Base-by-base conservation (phyloP, 1,140 invertebrate species). In the Drosophila tsacasi region DNA sequence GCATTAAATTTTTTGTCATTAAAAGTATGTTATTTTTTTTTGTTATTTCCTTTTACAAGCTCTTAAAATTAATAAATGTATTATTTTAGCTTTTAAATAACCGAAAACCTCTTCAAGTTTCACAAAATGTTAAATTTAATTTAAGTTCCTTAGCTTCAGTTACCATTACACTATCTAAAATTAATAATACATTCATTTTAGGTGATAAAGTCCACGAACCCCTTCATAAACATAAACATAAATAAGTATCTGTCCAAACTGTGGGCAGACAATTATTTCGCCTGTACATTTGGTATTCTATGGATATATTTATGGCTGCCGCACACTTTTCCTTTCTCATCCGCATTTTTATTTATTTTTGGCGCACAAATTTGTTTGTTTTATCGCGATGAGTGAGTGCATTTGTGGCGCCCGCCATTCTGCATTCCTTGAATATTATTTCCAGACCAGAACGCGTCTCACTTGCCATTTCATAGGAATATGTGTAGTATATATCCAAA, bases 221-320 rank as follows among this genome's bases (percentile, higher is more conserved):
- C n/a, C 27, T 17, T 59, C 13, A 19, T 4, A 4, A 52, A 4
- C 19, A 21, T 25, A 9, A 12, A 30, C 15, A 9, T 21, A 39
- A 23, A 32, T 5, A 21, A 42, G 63, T 25, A 63, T 67, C 12
- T 66, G 15, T 50, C 10, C 19, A n/a, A 39, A 30, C 23, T 35
- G 21, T 37, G 37, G 37, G 27, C 44, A 62, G 39, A 44, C 44
- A 40, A 65, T 65, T 44, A 42, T 72, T 42, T 60, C 17, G 30
- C 61, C 32, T 23, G n/a, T 27, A 37, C 59, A 64, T 25, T 64
- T 47, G 62, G 19, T 13, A 27, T 37, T 64, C 59, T 46, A 37
- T 44, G 62, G 47, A 76, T 30, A 57, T 46, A 64, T 64, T 57
- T 64, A 75, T 75, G 68, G 69, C 21, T 15, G 44, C 54, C 19